Evolutionary conservation across 2,888 invertebrate species (phyloP), one percentile per base, ranked within the genome.

Genomic region (Chaetogeoica ovagalla): DNA sequence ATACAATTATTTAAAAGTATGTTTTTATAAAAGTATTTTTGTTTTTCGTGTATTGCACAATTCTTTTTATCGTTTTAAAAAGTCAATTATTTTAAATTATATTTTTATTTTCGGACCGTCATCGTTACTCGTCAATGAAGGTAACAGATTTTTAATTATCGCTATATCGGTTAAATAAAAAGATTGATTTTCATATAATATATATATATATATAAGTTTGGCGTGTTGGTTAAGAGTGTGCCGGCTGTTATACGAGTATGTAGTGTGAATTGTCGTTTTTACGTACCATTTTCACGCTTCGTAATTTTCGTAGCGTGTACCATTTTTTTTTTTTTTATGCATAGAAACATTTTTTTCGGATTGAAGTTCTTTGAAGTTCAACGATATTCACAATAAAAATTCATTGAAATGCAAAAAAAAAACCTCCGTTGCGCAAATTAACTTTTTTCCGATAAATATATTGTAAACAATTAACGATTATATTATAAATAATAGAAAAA

Each of bases 251-350:
- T 6, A 11, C 39, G 65, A 39, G 37, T 15, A 30, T 30, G n/a
- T n/a, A n/a, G n/a, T n/a, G n/a, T n/a, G n/a, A n/a, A 62, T 63
- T 73, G 19, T 63, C 65, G 63, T 23, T 39, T 55, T 75, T 57
- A 65, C 57, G 66, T 43, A 11, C 23, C 39, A 65, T 75, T 74
- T 65, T 75, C 74, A 75, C 65, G 74, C 74, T 75, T 57, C 13
- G 21, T 75, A 66, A 39, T 75, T 57, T 43, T 39, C 19, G 21
- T 57, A 39, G 39, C 57, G 6, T 23, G 55, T 57, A 23, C 48
- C 15, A 30, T 30, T 30, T 30, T 48, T 9, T 11, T 2, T 48
- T 55, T 74, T 70, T 72, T 74, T 65, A 17, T 23, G 37, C 21
- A n/a, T 4, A n/a, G 17, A 73, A 63, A n/a, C n/a, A n/a, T n/a